A percentile compares a stretch with the other conserved stretches of the same genome.
Evolutionary conservation across 1,140 invertebrate genomes (phyloP).

Genomic region (Ylistrum balloti): DNA sequence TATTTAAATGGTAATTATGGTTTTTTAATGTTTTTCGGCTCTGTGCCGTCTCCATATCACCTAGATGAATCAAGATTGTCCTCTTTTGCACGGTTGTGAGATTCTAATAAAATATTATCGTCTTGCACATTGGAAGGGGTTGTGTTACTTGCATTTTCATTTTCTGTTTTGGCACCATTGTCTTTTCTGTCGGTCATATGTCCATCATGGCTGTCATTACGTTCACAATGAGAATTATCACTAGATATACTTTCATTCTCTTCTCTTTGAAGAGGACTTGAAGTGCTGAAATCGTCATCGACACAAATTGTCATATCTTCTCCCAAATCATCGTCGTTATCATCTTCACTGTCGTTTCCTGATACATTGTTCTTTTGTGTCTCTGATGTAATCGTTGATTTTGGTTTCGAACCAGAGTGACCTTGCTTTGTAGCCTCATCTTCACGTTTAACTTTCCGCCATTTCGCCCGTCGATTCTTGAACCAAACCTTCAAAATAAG

Average conservation of each 20-base stretch:
- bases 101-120: slow-evolving; percentile 35
- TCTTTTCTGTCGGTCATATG: not conserved
- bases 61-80: not conserved
- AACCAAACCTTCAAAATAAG: slow-evolving; percentile 63
- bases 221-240: slow-evolving; percentile 8
- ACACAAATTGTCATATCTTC: slow-evolving; percentile 41
- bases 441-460: slow-evolving; percentile 96
- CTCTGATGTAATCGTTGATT: slow-evolving; percentile 17
- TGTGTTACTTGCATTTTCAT: not conserved
- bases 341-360: slow-evolving; percentile 5
- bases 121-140: not conserved
- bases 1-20: slow-evolving; percentile 30
- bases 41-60: not conserved
- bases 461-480: slow-evolving; percentile 80
- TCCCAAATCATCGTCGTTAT: not conserved
- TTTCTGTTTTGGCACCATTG: slow-evolving; percentile 14
- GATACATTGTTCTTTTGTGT: not conserved
- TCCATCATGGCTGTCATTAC: not conserved
- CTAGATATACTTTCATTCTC: slow-evolving; percentile 11
- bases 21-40: not conserved
- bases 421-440: slow-evolving; percentile 82
- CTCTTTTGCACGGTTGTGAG: not conserved
- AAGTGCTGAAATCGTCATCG: slow-evolving; percentile 14
- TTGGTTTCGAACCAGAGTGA: slow-evolving; percentile 44
- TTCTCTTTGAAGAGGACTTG: slow-evolving; percentile 22